Evolutionary conservation across 1,140 invertebrate species (phyloP).

Genomic region (Octopus bimaculoides): DNA sequence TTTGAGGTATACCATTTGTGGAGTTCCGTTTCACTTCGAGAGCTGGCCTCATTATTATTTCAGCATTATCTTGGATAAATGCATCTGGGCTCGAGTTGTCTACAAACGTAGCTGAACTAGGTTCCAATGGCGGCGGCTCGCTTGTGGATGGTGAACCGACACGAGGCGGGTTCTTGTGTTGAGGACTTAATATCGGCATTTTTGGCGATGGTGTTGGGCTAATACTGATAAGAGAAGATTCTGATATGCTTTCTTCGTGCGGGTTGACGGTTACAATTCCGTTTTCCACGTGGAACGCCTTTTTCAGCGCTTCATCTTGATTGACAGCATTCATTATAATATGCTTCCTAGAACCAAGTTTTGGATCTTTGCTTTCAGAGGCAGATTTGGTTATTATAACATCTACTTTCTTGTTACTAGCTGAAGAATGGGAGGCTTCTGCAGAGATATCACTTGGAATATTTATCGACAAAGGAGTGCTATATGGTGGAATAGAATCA

Average conservation of each 20-base stretch:
- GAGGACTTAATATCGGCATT: constrained; percentile 46
- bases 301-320: constrained; percentile 41
- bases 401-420: background rate
- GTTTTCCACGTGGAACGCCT: constrained; percentile 16
- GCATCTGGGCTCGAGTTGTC: background rate
- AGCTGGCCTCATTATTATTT: background rate
- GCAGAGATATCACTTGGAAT: constrained; percentile 2
- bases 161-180: constrained; percentile 35
- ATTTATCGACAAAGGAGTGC: constrained; percentile 7
- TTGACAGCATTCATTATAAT: constrained; percentile 44
- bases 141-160: constrained; percentile 27
- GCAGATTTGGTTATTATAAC: background rate
- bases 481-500: background rate
- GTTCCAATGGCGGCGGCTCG: constrained; percentile 40
- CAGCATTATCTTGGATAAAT: background rate
- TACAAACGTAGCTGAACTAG: constrained; percentile 13
- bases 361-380: constrained; percentile 8
- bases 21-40: background rate
- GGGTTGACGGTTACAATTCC: background rate
- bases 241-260: background rate
- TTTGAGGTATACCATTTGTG: background rate
- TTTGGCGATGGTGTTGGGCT: constrained; percentile 37
- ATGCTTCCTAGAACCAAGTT: constrained; percentile 37
- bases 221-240: constrained; percentile 8
- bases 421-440: background rate